Base-by-base conservation (phyloP, 1,140 invertebrate species). In the Eupristina koningsbergeri region DNA sequence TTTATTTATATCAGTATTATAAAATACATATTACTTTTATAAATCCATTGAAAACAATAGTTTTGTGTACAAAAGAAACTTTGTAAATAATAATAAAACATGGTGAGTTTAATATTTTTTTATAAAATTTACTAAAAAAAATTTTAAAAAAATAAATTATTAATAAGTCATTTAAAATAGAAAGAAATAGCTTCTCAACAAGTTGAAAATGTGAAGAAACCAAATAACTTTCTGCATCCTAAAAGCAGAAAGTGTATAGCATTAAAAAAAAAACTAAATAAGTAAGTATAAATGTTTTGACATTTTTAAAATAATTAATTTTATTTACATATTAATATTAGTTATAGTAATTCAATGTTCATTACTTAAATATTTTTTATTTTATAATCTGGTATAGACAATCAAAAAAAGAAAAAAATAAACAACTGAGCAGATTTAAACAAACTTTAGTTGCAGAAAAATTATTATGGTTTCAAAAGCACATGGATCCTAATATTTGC, bases 241-340 rank as follows among this genome's bases (percentile, higher is more conserved):
- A 96, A 96, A 87, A 96, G 96, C 85, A 93, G 96, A 86, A 96
- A 96, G 92, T 95, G 95, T 1, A 93, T 94, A 84, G 94, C 95
- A 22, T 90, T 96, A 50, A 92, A 93, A 5, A 96, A 95, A 88
- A 94, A 96, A 88, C 91, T 94, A 19, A 94, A 94, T 78, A 95
- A 92, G 93, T 94, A 91, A 87, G 83, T 85, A 74, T 84, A 71
- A 7, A 81, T 69, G 80, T 80, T 53, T 80, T 74, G 41, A 8
- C 39, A 29, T n/a, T 34, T 64, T 36, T 45, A 31, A 39, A 5
- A 45, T 31, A 78, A 64, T 47, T 53, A 61, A 58, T 26, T 36
- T 13, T 64, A 34, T 13, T 6, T 31, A 36, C 41, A 17, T 7
- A 39, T 39, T 71, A 17, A 26, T 26, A 71, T 39, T 39, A 1